Percentiles rank a stretch among this genome's conserved stretches.
These are phyloP conservation scores for Heliconius cydno DNA, from an alignment of 2,888 invertebrate genomes.

Conservation along the genomic window DNA sequence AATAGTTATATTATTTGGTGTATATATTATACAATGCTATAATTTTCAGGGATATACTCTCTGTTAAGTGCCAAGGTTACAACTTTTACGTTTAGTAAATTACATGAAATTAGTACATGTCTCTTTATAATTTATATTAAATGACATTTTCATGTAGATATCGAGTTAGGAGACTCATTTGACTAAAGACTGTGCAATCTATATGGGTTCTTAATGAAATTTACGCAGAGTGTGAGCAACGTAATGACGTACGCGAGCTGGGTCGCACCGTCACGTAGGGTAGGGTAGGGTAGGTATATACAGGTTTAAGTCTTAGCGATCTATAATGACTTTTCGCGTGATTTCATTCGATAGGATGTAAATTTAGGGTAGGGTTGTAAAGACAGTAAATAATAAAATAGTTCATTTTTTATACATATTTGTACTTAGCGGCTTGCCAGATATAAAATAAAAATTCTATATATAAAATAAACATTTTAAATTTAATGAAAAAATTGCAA, in stretches of 20 bases:
- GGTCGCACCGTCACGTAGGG: constrained; percentile 45
- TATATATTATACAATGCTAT: not conserved
- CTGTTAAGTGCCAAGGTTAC: not conserved
- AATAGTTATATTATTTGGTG: too few species aligned
- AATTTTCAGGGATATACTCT: too few species aligned
- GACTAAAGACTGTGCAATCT: constrained; percentile 20
- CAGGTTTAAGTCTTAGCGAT: constrained; percentile 71
- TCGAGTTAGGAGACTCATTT: constrained; percentile 22
- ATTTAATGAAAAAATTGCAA: too few species aligned
- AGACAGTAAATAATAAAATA: constrained; percentile 5
- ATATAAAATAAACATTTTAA: too few species aligned
- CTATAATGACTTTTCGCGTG: constrained; percentile 76
- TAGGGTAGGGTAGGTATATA: constrained; percentile 53
- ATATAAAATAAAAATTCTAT: too few species aligned
- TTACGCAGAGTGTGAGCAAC: constrained; percentile 35
- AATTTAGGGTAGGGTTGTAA: constrained; percentile 61
- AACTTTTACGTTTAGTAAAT: not conserved
- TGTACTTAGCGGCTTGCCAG: too few species aligned
- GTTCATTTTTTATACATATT: not conserved
- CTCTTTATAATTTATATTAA: constrained; percentile 5
- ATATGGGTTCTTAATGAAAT: constrained; percentile 37
- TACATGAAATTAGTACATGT: not conserved
- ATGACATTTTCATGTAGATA: constrained; percentile 19
- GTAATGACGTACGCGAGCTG: constrained; percentile 44
- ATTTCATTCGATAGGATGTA: constrained; percentile 72